Percentiles rank a stretch among this genome's conserved stretches.
phyloP scores from a whole-genome alignment of 1,140 invertebrate species.

The Diabrotica virgifera region DNA sequence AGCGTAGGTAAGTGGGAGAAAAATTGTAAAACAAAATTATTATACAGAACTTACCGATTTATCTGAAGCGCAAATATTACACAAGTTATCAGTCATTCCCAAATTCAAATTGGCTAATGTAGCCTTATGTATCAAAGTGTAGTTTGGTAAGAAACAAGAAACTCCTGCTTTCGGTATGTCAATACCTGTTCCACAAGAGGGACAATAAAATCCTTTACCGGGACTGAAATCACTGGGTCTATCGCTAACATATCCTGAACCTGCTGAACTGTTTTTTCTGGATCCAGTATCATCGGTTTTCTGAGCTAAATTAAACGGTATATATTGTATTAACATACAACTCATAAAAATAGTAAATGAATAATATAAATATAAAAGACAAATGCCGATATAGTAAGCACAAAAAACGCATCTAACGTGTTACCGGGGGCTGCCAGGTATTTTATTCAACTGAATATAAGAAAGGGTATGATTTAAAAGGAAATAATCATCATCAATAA shows the following conservation, averaged over 20 bases:
- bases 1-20: too few relatives aligned
- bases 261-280: slow-evolving; percentile 45
- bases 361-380: too few relatives aligned
- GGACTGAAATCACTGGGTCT: slow-evolving; percentile 45
- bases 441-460: too few relatives aligned
- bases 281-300: slow-evolving; percentile 30
- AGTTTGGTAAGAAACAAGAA: slow-evolving; percentile 56
- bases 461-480: too few relatives aligned
- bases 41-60: slow-evolving; percentile 49
- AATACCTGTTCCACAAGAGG: slow-evolving; percentile 52
- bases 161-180: slow-evolving; percentile 53
- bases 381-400: too few relatives aligned
- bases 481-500: too few relatives aligned
- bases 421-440: too few relatives aligned
- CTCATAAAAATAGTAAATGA: too few relatives aligned
- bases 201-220: slow-evolving; percentile 45
- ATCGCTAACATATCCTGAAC: slow-evolving; percentile 56
- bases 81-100: slow-evolving; percentile 51
- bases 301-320: background rate
- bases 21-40: too few relatives aligned
- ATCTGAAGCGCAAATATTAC: slow-evolving; percentile 57
- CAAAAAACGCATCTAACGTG: too few relatives aligned
- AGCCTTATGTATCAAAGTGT: slow-evolving; percentile 56
- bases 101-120: slow-evolving; percentile 50
- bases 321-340: too few relatives aligned